These are phyloP conservation scores for Drosophila pseudoananassae DNA, from an alignment of 1,140 invertebrate genomes.

Conservation along the genomic window DNA sequence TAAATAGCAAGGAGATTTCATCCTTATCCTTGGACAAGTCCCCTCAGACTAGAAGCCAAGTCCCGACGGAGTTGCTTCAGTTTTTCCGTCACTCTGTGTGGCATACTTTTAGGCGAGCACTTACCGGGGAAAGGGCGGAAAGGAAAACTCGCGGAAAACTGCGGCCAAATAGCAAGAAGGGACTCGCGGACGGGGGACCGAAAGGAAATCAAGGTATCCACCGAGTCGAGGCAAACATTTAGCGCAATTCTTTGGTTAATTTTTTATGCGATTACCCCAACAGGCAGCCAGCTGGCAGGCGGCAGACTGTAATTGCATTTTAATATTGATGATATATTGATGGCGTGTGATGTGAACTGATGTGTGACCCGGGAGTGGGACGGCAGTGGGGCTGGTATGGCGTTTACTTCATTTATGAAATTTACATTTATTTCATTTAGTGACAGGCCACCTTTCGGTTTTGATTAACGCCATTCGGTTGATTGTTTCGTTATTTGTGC, in stretches of 20 bases:
- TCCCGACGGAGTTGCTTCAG: constrained; percentile 21
- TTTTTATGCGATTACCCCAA: constrained; percentile 35
- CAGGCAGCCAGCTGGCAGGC: constrained; percentile 29
- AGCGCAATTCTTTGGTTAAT: constrained; percentile 40
- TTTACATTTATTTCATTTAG: constrained; percentile 71
- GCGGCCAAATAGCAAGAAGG: background rate
- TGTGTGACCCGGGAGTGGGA: constrained; percentile 11
- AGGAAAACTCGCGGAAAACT: background rate
- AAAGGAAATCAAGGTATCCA: constrained; percentile 35
- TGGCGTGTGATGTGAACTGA: constrained; percentile 16
- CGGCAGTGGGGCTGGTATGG: background rate
- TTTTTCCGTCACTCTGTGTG: constrained; percentile 28
- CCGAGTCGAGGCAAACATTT: constrained; percentile 35
- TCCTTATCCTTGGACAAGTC: constrained; percentile 10
- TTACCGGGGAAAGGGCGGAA: background rate
- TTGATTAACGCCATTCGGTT: constrained; percentile 56
- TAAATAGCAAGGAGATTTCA: constrained; percentile 39
- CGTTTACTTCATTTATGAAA: constrained; percentile 69
- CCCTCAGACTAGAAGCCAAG: background rate
- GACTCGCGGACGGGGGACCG: background rate
- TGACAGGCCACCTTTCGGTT: constrained; percentile 56
- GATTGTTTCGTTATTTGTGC: constrained; percentile 14
- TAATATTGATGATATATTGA: constrained; percentile 70
- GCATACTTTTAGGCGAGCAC: constrained; percentile 37
- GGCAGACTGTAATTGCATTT: constrained; percentile 66